Evolutionary conservation across 2,888 invertebrate genomes (phyloP).

Genomic region (Phortica magna): DNA sequence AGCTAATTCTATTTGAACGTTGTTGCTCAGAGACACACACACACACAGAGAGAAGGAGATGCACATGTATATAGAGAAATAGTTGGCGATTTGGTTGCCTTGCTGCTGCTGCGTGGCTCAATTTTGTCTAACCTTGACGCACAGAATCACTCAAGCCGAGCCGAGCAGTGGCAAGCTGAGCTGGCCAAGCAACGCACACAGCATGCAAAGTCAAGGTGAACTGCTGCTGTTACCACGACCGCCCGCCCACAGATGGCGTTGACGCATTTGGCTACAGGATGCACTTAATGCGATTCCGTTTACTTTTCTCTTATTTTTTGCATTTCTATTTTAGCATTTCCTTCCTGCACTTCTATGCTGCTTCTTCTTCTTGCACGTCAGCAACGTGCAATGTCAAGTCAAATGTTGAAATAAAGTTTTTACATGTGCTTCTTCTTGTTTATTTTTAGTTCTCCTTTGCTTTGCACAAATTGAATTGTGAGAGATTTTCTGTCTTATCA

Average conservation of each 20-base stretch:
- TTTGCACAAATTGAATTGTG: neutral
- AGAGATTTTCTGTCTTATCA: neutral
- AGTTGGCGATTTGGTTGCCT: neutral
- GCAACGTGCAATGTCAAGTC: neutral
- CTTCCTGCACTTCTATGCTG: neutral
- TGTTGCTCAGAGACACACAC: neutral
- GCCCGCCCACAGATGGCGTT: neutral
- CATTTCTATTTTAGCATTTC: neutral
- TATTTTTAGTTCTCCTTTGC: neutral
- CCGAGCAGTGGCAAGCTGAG: neutral
- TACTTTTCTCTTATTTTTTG: constrained; percentile 18
- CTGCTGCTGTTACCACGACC: neutral
- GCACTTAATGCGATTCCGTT: constrained; percentile 59
- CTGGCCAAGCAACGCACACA: neutral
- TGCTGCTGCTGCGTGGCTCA: neutral
- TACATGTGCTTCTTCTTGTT: neutral
- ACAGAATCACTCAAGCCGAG: neutral
- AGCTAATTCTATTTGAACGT: constrained; percentile 8
- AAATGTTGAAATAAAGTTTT: neutral
- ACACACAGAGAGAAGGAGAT: neutral
- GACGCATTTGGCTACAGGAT: constrained; percentile 29
- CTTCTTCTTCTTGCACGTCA: too few species aligned
- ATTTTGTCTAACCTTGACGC: constrained; percentile 9
- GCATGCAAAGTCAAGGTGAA: constrained; percentile 20
- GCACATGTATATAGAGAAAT: neutral